Evolutionary conservation across 2,888 invertebrate genomes (phyloP), one percentile per base, ranked within the genome.

Genomic region (Cyaniris semiargus): DNA sequence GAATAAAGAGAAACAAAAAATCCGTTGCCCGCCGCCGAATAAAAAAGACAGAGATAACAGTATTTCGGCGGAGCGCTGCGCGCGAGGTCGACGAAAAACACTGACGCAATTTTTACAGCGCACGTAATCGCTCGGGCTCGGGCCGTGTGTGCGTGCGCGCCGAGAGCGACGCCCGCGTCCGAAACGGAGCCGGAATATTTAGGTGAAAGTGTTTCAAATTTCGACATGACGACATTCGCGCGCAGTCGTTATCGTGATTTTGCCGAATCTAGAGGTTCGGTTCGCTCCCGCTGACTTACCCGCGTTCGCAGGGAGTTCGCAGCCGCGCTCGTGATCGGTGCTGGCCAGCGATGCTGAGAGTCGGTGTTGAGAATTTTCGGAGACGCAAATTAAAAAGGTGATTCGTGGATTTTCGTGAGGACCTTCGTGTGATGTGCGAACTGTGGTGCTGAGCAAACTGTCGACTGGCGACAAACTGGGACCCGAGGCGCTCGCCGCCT

Each of bases 201-300:
- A 94, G 94, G 94, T 93, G 94, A 94, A 94, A 94, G 94, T 94
- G 93, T 94, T 94, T 94, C 94, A 91, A 94, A 94, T 94, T 94
- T 94, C 93, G 93, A 89, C 92, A 93, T 93, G 93, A 93, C 93
- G 93, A 94, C 93, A 94, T 93, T 93, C 87, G 93, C 92, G 93
- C 92, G 91, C 94, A 94, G 94, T 94, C 92, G 92, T 94, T 94
- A 94, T 94, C 93, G 94, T 92, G 93, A 92, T 92, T 94, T 91
- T 92, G 94, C 93, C 93, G 94, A 94, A 94, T 89, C 92, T 87
- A 92, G 93, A 92, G 92, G 94, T 91, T 92, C 88, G 86, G 85
- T 84, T 83, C 85, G 81, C 21, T 8, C 66, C 81, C 84, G 83
- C 85, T 86, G 83, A 85, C 82, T 79, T 80, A 81, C 82, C 84